Conservation (phyloP, 1,140 invertebrate species). For the Hyphantria cunea region DNA sequence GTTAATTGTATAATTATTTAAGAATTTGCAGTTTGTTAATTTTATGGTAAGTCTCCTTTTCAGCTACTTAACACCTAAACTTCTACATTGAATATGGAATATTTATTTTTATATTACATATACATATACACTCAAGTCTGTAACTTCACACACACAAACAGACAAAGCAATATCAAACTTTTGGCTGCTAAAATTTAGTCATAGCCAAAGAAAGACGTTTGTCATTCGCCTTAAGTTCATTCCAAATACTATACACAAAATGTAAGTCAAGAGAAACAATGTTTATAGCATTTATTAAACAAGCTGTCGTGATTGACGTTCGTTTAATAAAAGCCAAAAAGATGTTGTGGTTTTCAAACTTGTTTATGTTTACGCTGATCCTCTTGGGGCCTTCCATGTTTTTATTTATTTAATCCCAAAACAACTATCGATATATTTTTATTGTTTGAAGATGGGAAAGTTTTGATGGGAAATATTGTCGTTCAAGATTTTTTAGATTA, state of each 20-base stretch:
- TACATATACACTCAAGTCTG: no score
- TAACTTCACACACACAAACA: no score
- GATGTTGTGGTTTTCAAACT: slow-evolving; percentile 32
- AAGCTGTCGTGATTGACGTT: slow-evolving; percentile 65
- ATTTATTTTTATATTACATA: no score
- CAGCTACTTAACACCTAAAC: no score
- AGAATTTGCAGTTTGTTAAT: no score
- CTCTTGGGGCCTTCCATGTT: slow-evolving; percentile 15
- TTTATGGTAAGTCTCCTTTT: no score
- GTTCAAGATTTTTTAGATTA: background rate
- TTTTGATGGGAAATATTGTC: background rate
- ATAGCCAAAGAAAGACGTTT: no score
- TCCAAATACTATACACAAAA: slow-evolving; percentile 6
- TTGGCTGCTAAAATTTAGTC: no score
- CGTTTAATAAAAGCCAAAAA: slow-evolving; percentile 61
- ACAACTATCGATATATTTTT: slow-evolving; percentile 23
- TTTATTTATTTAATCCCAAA: slow-evolving; percentile 29
- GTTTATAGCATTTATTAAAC: slow-evolving; percentile 67
- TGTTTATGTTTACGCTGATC: slow-evolving; percentile 33
- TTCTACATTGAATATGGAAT: no score
- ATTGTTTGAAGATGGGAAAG: slow-evolving; percentile 15
- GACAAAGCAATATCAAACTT: no score
- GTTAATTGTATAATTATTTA: no score
- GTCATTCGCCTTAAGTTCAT: no score
- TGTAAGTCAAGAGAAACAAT: slow-evolving; percentile 54